These are phyloP conservation scores for Oreochromis tanganicae DNA, from an alignment of 2,113 vertebrate species.

Conservation along the genomic window DNA sequence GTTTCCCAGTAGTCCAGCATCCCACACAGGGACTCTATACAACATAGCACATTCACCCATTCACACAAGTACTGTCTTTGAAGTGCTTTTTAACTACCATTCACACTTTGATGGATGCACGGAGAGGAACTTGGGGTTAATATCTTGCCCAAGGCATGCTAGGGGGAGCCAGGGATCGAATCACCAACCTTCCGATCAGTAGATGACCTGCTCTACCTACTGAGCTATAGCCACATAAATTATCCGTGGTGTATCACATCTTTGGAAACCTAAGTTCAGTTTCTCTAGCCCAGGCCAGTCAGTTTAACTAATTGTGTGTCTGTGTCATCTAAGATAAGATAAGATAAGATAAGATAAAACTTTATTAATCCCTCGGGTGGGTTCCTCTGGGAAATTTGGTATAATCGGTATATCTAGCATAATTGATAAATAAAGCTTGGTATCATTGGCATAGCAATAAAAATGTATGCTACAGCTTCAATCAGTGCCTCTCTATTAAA, in stretches of 20 bases:
- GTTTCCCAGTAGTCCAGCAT: neutral
- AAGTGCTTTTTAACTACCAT: neutral
- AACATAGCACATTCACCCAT: neutral
- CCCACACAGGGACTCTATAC: neutral
- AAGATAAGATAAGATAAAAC: too few species aligned
- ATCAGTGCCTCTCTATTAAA: neutral
- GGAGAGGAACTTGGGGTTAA: neutral
- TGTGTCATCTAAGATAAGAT: neutral
- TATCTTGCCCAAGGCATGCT: neutral
- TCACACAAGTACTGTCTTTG: neutral
- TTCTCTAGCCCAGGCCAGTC: neutral
- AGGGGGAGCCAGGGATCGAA: neutral
- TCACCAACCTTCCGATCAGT: neutral
- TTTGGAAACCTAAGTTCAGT: neutral
- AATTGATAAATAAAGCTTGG: neutral
- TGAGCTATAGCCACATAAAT: neutral
- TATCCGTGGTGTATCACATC: neutral
- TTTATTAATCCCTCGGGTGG: too few species aligned
- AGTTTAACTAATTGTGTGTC: neutral
- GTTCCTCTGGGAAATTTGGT: too few species aligned
- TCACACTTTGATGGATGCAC: neutral
- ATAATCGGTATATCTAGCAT: neutral
- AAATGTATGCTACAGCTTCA: neutral
- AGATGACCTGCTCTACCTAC: neutral
- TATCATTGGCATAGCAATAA: neutral